phyloP scores from a whole-genome alignment of 2,888 invertebrate genomes.

The Leptopilina myrica region DNA sequence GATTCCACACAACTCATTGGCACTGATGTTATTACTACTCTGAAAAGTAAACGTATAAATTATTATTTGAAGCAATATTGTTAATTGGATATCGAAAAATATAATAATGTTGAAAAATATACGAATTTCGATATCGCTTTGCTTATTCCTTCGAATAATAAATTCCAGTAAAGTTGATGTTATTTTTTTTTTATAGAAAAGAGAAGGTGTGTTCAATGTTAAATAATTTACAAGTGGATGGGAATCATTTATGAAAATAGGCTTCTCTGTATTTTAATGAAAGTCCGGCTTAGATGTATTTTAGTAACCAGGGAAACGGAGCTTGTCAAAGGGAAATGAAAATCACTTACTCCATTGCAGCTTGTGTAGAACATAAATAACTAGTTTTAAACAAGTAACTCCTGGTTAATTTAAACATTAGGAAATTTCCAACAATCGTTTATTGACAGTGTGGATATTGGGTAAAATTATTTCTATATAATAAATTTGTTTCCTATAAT shows the following conservation, averaged over 20 bases:
- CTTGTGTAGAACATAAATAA: slow-evolving; percentile 34
- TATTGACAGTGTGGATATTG: neutral
- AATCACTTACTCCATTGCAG: slow-evolving; percentile 23
- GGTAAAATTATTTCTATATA: neutral
- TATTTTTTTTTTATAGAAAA: no score
- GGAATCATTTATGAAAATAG: neutral
- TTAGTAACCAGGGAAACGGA: slow-evolving; percentile 23
- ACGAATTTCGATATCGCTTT: no score
- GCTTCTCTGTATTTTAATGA: slow-evolving; percentile 3
- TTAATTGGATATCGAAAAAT: no score
- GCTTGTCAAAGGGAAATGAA: slow-evolving; percentile 36
- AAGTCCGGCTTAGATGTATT: slow-evolving; percentile 1
- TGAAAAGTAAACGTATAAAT: no score
- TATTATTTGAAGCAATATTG: no score
- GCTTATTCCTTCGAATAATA: no score
- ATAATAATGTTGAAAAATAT: no score
- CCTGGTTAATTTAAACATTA: slow-evolving; percentile 27
- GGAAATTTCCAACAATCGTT: neutral
- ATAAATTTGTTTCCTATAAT: neutral
- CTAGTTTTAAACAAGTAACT: slow-evolving; percentile 21
- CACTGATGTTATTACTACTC: no score
- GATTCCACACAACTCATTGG: no score
- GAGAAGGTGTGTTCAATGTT: no score
- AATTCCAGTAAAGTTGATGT: no score
- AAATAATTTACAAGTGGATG: neutral